Evolutionary conservation across 2,113 vertebrate species (phyloP).

Genomic region (Dendrocopos noguchii): DNA sequence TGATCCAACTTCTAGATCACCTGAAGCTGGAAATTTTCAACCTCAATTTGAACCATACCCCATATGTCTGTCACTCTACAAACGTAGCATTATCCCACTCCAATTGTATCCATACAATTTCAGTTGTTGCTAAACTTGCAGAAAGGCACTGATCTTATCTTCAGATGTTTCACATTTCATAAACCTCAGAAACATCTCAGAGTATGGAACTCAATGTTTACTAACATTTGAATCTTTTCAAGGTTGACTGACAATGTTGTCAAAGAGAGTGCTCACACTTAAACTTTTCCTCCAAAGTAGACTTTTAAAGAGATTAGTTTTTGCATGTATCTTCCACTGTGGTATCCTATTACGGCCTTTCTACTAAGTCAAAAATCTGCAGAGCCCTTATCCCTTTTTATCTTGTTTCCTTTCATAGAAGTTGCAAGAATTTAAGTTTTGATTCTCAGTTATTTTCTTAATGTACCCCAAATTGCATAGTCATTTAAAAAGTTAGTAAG

Average conservation of each 20-base stretch:
- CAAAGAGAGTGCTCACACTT: neutral
- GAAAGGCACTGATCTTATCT: neutral
- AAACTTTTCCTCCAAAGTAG: neutral
- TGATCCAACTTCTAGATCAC: neutral
- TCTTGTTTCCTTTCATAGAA: neutral
- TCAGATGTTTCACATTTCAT: neutral
- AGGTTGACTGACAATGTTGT: neutral
- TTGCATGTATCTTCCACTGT: neutral
- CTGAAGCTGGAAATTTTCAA: neutral
- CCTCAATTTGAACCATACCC: neutral
- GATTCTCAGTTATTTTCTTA: neutral
- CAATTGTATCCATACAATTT: neutral
- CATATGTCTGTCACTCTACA: neutral
- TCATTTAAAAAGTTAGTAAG: neutral
- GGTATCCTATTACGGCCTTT: neutral
- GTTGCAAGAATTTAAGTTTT: neutral
- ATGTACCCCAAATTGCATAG: neutral
- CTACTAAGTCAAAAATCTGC: neutral
- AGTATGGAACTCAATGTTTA: neutral
- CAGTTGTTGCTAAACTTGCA: neutral
- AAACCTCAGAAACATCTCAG: neutral
- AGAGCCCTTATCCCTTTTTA: neutral
- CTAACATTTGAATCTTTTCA: neutral
- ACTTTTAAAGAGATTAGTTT: neutral
- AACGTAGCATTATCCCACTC: neutral